Evolutionary conservation across 2,797 vertebrate species (phyloP), one percentile per base, ranked within the genome.

Genomic region (Spinus pinus): DNA sequence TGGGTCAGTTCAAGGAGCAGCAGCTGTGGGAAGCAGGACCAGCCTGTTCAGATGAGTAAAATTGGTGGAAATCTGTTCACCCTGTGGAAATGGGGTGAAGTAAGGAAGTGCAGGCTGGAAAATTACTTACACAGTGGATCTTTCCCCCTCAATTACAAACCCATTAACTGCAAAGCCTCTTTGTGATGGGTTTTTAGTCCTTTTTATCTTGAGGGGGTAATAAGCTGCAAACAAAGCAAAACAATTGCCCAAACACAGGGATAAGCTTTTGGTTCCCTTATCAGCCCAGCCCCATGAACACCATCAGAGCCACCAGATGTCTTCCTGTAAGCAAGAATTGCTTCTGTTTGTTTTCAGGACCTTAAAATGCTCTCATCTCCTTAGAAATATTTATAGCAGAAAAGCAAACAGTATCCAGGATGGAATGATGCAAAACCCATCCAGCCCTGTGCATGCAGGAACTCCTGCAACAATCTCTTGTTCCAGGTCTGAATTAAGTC

Each of bases 381-480:
- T 92, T 65, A 87, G 86, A 87, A 95, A 74, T 94, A 93, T 72
- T 85, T 81, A 86, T 57, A 95, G 86, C 94, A 93, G 84, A 88
- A 96, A 95, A 92, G 51, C 90, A 93, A 95, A 95, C 84, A 88
- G 92, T 91, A 93, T 96, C 89, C 95, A 95, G 92, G 94, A 95
- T 92, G 87, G 84, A 89, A 78, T 51, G 78, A 94, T 73, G 78
- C 71, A 97, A 66, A 86, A 67, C 47, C 65, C 84, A 81, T 56
- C 89, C 66, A 44, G 74, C 70, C 64, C 3, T 62, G 88, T 62
- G 91, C 91, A 58, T 44, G 79, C 88, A 93, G 92, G 82, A 91
- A 33, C 61, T 92, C 74, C 64, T 61, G 56, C 83, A 87, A 28
- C 85, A 44, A 23, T 62, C 77, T 58, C 93, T 89, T 60, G 44